Evolutionary conservation across 2,797 vertebrate genomes (phyloP).

Genomic region (Bradypus variegatus): DNA sequence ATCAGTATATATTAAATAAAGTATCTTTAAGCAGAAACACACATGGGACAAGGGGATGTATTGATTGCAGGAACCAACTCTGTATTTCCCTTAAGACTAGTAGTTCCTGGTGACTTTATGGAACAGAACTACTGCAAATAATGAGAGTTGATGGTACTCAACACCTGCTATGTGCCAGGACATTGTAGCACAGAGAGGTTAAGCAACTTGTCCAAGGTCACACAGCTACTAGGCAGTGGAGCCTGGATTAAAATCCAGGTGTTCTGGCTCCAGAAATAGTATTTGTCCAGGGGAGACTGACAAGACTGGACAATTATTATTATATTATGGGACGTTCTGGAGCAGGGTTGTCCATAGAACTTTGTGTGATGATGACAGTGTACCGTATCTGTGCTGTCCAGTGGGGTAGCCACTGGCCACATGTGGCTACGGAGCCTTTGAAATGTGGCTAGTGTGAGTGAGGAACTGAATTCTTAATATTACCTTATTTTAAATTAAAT

Average conservation of each 20-base stretch:
- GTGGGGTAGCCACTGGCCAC: neutral
- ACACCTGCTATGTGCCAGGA: neutral
- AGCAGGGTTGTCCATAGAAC: neutral
- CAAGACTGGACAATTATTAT: neutral
- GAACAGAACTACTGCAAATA: too few relatives aligned
- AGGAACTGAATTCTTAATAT: neutral
- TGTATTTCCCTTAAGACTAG: too few relatives aligned
- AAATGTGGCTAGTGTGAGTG: neutral
- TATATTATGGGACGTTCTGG: neutral
- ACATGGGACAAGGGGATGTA: too few relatives aligned
- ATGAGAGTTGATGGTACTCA: too few relatives aligned
- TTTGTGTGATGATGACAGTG: neutral
- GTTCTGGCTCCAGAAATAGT: neutral
- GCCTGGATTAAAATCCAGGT: neutral
- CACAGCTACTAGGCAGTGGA: neutral
- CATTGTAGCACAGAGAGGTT: neutral
- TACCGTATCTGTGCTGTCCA: neutral
- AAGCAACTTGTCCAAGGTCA: neutral
- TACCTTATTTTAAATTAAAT: neutral
- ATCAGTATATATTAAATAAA: too few relatives aligned
- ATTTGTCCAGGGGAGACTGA: neutral
- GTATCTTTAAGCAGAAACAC: too few relatives aligned
- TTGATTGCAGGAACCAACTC: too few relatives aligned
- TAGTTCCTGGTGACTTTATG: too few relatives aligned
- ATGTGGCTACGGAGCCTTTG: neutral